These are phyloP conservation scores for Chelonus insularis DNA, from an alignment of 1,140 invertebrate species.

Conservation along the genomic window DNA sequence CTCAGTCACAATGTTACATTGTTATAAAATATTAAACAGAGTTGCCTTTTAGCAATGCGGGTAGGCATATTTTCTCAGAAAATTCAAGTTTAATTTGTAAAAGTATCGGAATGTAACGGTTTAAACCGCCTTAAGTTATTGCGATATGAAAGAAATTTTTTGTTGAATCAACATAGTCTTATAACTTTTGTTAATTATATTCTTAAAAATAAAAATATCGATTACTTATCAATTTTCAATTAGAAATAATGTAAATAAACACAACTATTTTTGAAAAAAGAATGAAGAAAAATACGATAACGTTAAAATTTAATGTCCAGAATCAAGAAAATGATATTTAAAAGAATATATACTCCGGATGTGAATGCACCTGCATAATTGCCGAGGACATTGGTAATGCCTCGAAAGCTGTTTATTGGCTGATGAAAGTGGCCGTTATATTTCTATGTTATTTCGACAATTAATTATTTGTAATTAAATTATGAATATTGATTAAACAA, in stretches of 20 bases:
- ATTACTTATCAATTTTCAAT: no score
- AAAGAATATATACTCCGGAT: slow-evolving; percentile 13
- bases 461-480: no score
- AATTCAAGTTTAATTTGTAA: background rate
- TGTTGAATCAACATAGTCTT: no score
- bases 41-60: no score
- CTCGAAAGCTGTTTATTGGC: background rate
- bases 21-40: background rate
- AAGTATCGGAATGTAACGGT: background rate
- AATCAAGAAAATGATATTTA: background rate
- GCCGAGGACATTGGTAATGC: slow-evolving; percentile 2
- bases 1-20: no score
- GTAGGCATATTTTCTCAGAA: background rate
- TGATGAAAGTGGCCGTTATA: background rate
- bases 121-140: background rate
- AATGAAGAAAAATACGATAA: no score
- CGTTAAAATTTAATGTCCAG: no score
- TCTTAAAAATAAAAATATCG: background rate
- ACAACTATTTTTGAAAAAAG: no score
- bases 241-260: no score
- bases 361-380: slow-evolving; percentile 27
- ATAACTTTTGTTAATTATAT: background rate
- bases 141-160: no score
- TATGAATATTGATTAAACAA: no score
- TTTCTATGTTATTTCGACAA: background rate